phyloP scores from a whole-genome alignment of 2,113 vertebrate species.

The Falcunculus frontatus region DNA sequence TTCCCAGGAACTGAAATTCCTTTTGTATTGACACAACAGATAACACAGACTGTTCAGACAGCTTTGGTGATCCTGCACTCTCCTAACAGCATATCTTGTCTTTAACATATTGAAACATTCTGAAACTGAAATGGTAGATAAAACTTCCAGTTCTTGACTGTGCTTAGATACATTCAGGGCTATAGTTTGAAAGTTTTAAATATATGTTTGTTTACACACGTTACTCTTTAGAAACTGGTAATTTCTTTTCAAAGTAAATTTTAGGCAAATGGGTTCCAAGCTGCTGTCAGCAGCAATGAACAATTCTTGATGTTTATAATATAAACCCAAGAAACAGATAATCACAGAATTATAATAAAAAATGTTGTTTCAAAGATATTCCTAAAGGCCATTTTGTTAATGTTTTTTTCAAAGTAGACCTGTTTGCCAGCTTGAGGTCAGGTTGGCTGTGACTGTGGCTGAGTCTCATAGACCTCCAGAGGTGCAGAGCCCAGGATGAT shows the following conservation, averaged over 20 bases:
- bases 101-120: neutral
- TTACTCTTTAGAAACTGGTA: neutral
- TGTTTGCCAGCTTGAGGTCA: neutral
- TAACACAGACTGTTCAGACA: neutral
- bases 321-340: neutral
- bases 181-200: neutral
- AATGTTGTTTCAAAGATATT: neutral
- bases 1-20: neutral
- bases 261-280: neutral
- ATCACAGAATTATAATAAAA: neutral
- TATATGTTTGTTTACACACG: neutral
- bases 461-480: neutral
- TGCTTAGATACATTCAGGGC: neutral
- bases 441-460: neutral
- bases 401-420: neutral
- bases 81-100: neutral
- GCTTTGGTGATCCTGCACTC: neutral
- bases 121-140: neutral
- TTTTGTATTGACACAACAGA: neutral
- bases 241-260: neutral
- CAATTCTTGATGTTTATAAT: neutral
- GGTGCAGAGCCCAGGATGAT: neutral
- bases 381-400: neutral
- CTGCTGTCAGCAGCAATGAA: neutral
- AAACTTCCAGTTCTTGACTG: neutral